Evolutionary conservation across 2,113 vertebrate species (phyloP), one percentile per base, ranked within the genome.

Genomic region (Columbina picui): DNA sequence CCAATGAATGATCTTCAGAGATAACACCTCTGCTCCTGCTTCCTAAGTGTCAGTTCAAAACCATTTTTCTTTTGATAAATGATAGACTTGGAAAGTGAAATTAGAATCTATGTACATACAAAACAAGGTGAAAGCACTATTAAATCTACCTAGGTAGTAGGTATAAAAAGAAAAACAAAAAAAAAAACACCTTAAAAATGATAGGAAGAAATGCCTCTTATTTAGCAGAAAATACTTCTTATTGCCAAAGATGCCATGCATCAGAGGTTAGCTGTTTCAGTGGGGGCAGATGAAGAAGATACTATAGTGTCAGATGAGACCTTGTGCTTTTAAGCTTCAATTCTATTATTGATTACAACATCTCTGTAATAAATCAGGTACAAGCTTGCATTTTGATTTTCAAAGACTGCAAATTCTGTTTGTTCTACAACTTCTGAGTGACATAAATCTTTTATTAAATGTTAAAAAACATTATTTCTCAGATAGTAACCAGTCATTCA

Each of bases 311-410:
- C 76, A 77, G 80, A 81, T 64, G 38, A 94, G 68, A 71, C n/a
- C 78, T n/a, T 10, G 14, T 83, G 68, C 87, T 96, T 95, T 94
- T 85, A 81, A 95, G 56, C 57, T 93, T 96, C 77, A 95, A 52
- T 70, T 85, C 87, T 32, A 65, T 93, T 94, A 96, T 97, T 95
- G 87, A 97, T 97, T 97, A 84, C 83, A 92, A 80, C 41, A n/a
- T 32, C 78, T 47, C 71, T 87, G 36, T 55, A 87, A 91, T 84
- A 95, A 92, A 84, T 92, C 87, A 82, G 84, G 68, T 93, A 91
- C 87, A 95, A 94, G 89, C 63, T 52, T 75, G 80, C 84, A 84
- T 93, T 97, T 45, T 76, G 84, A 90, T 89, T 97, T 96, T 96
- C 93, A 92, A 95, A 94, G 94, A 23, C 74, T 87, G 80, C 56